phyloP scores from a whole-genome alignment of 2,797 vertebrate species.

The Galaxias olidus region DNA sequence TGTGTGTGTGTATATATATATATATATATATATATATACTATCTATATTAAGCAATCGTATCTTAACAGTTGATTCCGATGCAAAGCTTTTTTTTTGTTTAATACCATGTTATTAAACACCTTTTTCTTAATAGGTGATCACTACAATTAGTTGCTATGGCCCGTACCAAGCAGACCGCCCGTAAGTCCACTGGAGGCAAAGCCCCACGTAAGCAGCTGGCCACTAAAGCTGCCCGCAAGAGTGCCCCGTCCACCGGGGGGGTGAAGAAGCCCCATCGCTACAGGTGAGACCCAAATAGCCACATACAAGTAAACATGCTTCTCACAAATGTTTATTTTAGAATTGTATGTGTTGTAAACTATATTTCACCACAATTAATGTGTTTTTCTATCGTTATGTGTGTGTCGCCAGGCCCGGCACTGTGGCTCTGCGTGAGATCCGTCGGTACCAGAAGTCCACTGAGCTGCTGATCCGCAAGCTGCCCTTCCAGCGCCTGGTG shows the following conservation, averaged over 20 bases:
- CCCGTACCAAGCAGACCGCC: conserved; percentile 81
- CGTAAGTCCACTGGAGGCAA: conserved; percentile 85
- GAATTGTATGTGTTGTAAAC: too few relatives aligned
- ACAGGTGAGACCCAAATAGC: conserved; percentile 64
- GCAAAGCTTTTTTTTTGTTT: too few relatives aligned
- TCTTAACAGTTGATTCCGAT: too few relatives aligned
- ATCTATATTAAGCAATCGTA: too few relatives aligned
- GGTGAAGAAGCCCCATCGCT: conserved; percentile 85
- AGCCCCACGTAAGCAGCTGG: conserved; percentile 81
- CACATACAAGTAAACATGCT: too few relatives aligned
- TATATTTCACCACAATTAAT: conserved; percentile 27
- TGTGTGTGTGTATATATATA: too few relatives aligned
- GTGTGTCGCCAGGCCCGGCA: conserved; percentile 72
- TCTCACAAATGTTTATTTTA: background rate
- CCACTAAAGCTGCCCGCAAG: conserved; percentile 82
- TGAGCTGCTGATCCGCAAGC: conserved; percentile 81
- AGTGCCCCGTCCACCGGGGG: conserved; percentile 83
- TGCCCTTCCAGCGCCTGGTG: conserved; percentile 84
- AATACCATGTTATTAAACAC: conserved; percentile 28
- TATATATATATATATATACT: too few relatives aligned
- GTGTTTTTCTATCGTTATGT: conserved; percentile 43
- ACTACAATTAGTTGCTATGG: conserved; percentile 60
- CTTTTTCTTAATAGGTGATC: conserved; percentile 53
- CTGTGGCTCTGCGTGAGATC: conserved; percentile 84
- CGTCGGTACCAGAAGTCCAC: conserved; percentile 85